Percentiles rank a stretch among this genome's conserved stretches.
Conservation (phyloP, 2,888 invertebrate species). For the Eumacrocentrus americanus region DNA sequence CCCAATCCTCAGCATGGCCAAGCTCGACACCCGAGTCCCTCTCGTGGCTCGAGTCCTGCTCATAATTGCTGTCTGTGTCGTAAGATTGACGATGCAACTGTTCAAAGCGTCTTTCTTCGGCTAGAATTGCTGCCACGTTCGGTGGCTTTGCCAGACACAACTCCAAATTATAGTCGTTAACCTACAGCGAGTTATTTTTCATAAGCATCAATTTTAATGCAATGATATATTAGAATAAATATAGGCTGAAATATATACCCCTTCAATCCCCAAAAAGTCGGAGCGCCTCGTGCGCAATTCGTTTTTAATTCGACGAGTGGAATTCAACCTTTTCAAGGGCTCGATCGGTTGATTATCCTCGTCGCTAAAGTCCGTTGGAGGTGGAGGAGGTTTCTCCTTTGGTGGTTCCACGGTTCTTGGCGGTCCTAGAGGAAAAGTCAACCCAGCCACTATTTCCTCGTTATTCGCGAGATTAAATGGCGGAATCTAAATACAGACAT, state of each 20-base stretch:
- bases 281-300: slow-evolving; percentile 83
- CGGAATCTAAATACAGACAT: slow-evolving; percentile 47
- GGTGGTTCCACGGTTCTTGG: slow-evolving; percentile 75
- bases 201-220: slow-evolving; percentile 22
- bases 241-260: slow-evolving; percentile 54
- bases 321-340: slow-evolving; percentile 76
- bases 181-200: slow-evolving; percentile 52
- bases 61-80: slow-evolving; percentile 69
- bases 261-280: slow-evolving; percentile 85
- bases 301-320: slow-evolving; percentile 84
- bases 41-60: slow-evolving; percentile 61
- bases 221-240: not conserved
- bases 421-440: slow-evolving; percentile 66
- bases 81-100: slow-evolving; percentile 78
- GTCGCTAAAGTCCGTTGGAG: slow-evolving; percentile 68
- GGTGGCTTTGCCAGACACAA: slow-evolving; percentile 75
- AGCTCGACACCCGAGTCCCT: slow-evolving; percentile 82
- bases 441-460: slow-evolving; percentile 54
- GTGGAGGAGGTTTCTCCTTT: slow-evolving; percentile 87
- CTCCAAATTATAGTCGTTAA: slow-evolving; percentile 72
- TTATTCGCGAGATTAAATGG: slow-evolving; percentile 55
- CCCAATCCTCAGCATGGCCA: slow-evolving; percentile 63
- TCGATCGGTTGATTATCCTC: slow-evolving; percentile 60
- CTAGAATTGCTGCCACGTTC: slow-evolving; percentile 80
- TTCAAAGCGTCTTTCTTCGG: slow-evolving; percentile 79